phyloP scores from a whole-genome alignment of 2,113 vertebrate genomes.

The Neodontobutis hainanensis region DNA sequence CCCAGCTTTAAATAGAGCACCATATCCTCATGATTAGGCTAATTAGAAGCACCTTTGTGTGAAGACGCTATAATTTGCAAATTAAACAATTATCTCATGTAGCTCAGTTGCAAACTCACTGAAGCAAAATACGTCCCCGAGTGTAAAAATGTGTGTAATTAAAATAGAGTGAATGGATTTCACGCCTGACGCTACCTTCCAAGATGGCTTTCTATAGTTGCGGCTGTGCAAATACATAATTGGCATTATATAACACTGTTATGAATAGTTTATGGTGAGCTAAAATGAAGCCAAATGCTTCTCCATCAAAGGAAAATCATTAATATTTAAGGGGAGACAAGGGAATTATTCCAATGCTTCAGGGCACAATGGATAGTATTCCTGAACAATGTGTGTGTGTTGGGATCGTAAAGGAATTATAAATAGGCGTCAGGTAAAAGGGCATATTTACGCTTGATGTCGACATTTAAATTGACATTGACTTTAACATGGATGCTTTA shows the following conservation, averaged over 20 bases:
- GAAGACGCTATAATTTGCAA: slow-evolving; percentile 12
- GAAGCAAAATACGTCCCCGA: slow-evolving; percentile 31
- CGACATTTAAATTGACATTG: neutral
- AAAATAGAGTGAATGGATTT: slow-evolving; percentile 50
- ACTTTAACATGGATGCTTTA: neutral
- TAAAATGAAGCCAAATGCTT: slow-evolving; percentile 67
- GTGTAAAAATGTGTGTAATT: slow-evolving; percentile 49
- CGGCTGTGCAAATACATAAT: slow-evolving; percentile 42
- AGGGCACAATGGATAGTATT: slow-evolving; percentile 52
- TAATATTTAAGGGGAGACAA: slow-evolving; percentile 62
- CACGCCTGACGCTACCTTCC: slow-evolving; percentile 51
- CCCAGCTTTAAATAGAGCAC: neutral
- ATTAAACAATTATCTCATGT: slow-evolving; percentile 40
- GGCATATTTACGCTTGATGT: neutral
- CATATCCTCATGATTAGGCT: neutral
- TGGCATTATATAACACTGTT: slow-evolving; percentile 55
- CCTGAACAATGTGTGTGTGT: slow-evolving; percentile 4
- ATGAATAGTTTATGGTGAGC: slow-evolving; percentile 69
- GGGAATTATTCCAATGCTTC: slow-evolving; percentile 50
- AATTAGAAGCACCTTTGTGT: slow-evolving; percentile 16
- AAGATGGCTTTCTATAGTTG: slow-evolving; percentile 26
- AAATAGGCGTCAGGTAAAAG: neutral
- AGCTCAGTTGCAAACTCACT: slow-evolving; percentile 28
- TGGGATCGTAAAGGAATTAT: slow-evolving; percentile 3
- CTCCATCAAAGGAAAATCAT: slow-evolving; percentile 62